These are phyloP conservation scores for Glareola pratincola DNA, from an alignment of 2,113 vertebrate species.

Conservation along the genomic window DNA sequence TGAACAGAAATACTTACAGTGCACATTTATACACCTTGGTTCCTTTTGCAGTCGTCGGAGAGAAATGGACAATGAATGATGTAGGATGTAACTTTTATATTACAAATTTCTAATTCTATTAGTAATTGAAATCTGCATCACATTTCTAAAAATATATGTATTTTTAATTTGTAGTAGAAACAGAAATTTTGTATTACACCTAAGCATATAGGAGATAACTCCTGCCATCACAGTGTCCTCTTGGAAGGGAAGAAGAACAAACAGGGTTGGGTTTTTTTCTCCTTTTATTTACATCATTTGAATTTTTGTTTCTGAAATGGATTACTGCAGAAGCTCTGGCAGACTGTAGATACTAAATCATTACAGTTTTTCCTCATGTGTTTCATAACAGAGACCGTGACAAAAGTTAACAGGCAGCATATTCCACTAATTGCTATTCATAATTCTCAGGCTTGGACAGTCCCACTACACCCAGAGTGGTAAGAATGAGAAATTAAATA, in stretches of 20 bases:
- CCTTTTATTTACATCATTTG: not conserved
- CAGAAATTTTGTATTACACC: not conserved
- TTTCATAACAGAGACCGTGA: not conserved
- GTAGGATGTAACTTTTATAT: not conserved
- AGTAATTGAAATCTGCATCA: not conserved
- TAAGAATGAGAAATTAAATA: not conserved
- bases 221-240: not conserved
- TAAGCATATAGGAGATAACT: not conserved
- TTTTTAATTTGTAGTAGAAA: not conserved
- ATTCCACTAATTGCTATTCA: not conserved
- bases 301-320: not conserved
- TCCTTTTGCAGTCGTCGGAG: not conserved
- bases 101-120: not conserved
- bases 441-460: not conserved
- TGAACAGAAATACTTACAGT: accelerated
- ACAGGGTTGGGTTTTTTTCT: not conserved
- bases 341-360: not conserved
- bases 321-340: not conserved
- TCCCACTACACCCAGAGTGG: not conserved
- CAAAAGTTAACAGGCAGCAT: not conserved
- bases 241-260: not conserved
- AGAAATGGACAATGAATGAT: not conserved
- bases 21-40: not conserved
- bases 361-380: not conserved
- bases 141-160: not conserved